These are phyloP conservation scores for Ceyx margarethae DNA, from an alignment of 2,113 vertebrate genomes.

Conservation along the genomic window DNA sequence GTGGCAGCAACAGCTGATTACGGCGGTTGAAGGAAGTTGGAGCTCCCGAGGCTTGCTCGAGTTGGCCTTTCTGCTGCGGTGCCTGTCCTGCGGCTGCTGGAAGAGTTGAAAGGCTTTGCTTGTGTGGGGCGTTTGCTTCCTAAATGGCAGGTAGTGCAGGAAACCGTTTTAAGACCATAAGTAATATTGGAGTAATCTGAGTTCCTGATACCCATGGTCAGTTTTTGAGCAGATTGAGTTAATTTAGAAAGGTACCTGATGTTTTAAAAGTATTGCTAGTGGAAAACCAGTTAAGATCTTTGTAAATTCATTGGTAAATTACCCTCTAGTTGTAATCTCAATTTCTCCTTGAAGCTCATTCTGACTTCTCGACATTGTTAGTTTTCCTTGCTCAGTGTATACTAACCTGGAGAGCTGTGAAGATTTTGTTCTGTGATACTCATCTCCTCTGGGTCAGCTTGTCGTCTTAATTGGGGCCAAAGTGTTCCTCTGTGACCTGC, in stretches of 20 bases:
- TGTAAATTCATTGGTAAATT: background rate
- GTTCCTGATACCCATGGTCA: background rate
- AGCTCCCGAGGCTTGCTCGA: background rate
- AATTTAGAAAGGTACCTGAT: background rate
- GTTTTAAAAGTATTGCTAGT: background rate
- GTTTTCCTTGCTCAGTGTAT: background rate
- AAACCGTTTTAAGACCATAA: background rate
- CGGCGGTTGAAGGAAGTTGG: background rate
- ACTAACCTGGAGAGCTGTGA: background rate
- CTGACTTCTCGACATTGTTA: background rate
- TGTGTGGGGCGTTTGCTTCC: background rate
- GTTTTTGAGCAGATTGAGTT: background rate
- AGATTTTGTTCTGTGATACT: background rate
- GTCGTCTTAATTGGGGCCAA: background rate
- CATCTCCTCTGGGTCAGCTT: background rate
- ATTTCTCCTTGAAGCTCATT: background rate
- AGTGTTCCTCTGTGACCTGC: background rate
- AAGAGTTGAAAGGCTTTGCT: background rate
- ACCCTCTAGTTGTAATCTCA: background rate
- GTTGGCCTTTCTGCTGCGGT: accelerated
- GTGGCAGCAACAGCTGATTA: background rate
- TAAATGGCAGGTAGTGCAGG: background rate
- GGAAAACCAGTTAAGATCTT: background rate
- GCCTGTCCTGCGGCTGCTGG: accelerated
- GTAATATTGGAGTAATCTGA: background rate